Conservation (phyloP, 2,797 vertebrate species). For the Gymnodraco acuticeps region DNA sequence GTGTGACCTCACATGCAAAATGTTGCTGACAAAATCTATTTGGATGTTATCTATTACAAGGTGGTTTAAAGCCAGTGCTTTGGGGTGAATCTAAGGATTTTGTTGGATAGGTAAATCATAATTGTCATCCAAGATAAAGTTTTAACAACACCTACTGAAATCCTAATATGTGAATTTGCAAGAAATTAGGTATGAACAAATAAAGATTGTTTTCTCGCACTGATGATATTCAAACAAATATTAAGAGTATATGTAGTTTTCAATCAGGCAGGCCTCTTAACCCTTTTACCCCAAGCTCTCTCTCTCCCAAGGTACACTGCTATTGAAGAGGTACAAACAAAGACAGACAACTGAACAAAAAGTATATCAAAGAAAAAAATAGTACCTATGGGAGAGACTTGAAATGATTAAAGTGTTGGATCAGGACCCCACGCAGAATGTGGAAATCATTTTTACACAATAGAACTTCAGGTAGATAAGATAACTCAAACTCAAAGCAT, state of each 20-base stretch:
- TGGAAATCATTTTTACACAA: neutral
- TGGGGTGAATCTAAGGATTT: neutral
- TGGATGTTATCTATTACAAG: neutral
- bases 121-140: neutral
- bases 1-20: slow-evolving; percentile 27
- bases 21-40: neutral
- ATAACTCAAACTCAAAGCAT: neutral
- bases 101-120: neutral
- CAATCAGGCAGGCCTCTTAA: neutral
- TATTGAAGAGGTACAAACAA: neutral
- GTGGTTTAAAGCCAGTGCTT: neutral
- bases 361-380: neutral
- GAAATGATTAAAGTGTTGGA: neutral
- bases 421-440: neutral
- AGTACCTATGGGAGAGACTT: neutral
- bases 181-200: no score
- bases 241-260: no score
- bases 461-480: neutral
- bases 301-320: neutral
- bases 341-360: neutral
- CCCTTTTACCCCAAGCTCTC: neutral
- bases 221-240: no score
- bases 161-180: neutral
- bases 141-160: neutral
- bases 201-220: no score